Evolutionary conservation across 1,140 invertebrate genomes (phyloP).

Genomic region (Stegodyphus dumicola): DNA sequence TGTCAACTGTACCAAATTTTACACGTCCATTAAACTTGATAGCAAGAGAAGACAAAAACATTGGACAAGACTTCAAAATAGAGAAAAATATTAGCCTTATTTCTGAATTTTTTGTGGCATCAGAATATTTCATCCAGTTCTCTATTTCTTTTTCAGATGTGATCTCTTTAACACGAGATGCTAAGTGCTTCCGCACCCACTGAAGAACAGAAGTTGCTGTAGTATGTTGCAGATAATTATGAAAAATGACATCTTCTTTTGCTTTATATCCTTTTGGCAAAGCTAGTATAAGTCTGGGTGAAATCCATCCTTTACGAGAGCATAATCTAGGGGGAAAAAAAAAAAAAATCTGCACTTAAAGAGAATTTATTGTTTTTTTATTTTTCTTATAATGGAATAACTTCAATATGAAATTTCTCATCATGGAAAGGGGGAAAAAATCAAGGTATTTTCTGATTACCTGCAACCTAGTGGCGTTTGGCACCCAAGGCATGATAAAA

Average conservation of each 20-base stretch:
- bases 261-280: slow-evolving; percentile 70
- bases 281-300: slow-evolving; percentile 70
- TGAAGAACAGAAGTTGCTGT: slow-evolving; percentile 67
- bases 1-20: slow-evolving; percentile 69
- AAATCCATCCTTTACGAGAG: slow-evolving; percentile 69
- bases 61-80: slow-evolving; percentile 67
- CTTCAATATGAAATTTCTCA: no score
- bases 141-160: slow-evolving; percentile 64
- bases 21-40: slow-evolving; percentile 72
- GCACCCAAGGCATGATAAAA: no score
- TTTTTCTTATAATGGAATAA: no score
- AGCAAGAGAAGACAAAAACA: slow-evolving; percentile 72
- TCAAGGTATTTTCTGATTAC: no score
- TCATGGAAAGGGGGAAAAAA: no score
- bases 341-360: not conserved
- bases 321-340: slow-evolving; percentile 69
- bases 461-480: no score
- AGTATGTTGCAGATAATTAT: slow-evolving; percentile 67
- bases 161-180: slow-evolving; percentile 69
- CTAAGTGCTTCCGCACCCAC: slow-evolving; percentile 70
- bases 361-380: no score
- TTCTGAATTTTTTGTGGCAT: slow-evolving; percentile 63
- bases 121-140: slow-evolving; percentile 65
- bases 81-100: slow-evolving; percentile 70
- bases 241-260: slow-evolving; percentile 71